A percentile compares a stretch with the other conserved stretches of the same genome.
Conservation (phyloP, 1,140 invertebrate species). For the Drosophila serrata region DNA sequence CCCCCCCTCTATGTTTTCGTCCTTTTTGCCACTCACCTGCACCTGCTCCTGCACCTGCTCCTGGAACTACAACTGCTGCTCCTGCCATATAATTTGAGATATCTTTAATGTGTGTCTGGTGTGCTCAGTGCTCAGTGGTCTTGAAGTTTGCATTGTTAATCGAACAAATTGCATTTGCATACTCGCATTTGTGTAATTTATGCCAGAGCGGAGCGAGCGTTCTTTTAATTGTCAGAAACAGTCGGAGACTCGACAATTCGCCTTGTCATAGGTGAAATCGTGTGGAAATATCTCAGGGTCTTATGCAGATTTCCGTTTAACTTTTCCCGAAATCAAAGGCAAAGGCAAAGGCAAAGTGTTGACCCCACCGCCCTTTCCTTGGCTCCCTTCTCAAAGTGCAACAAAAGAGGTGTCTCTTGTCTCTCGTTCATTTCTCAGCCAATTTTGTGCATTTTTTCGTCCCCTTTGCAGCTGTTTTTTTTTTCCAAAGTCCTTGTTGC, state of each 20-base stretch:
- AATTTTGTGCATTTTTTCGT: constrained; percentile 60
- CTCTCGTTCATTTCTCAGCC: constrained; percentile 65
- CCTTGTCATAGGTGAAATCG: constrained; percentile 35
- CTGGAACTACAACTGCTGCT: neutral
- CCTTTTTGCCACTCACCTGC: constrained; percentile 11
- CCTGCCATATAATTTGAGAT: constrained; percentile 39
- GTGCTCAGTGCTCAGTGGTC: constrained; percentile 32
- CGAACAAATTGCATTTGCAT: constrained; percentile 39
- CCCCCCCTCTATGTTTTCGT: neutral
- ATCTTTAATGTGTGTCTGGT: constrained; percentile 36
- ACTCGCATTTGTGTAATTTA: constrained; percentile 30
- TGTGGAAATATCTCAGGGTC: constrained; percentile 42
- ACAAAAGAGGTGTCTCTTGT: constrained; percentile 28
- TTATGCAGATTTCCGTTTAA: constrained; percentile 71
- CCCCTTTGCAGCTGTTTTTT: constrained; percentile 4
- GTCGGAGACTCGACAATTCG: neutral
- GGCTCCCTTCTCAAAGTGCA: neutral
- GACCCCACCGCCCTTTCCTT: constrained; percentile 13
- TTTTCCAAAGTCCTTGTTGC: constrained; percentile 9
- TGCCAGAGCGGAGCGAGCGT: neutral
- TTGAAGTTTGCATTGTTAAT: constrained; percentile 45
- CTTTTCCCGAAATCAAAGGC: constrained; percentile 55
- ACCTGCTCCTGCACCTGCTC: neutral
- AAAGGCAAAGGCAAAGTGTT: constrained; percentile 24
- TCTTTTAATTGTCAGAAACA: constrained; percentile 15